Conservation (phyloP, 2,888 invertebrate genomes). For the Cephonodes hylas region DNA sequence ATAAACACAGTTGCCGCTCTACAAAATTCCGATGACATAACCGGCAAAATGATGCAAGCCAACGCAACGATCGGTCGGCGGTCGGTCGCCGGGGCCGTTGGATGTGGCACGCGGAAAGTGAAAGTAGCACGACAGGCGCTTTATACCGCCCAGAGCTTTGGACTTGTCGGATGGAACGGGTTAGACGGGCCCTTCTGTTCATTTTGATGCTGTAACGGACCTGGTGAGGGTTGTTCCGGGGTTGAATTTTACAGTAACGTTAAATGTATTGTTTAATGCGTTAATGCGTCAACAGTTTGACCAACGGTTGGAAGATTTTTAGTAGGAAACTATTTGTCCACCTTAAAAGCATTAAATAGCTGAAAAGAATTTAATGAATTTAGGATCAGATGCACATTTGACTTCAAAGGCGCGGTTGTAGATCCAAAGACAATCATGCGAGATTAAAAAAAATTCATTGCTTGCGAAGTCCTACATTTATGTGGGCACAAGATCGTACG, state of each 20-base stretch:
- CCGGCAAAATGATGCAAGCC: conserved; percentile 58
- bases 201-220: background rate
- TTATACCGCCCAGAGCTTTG: background rate
- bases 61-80: conserved; percentile 41
- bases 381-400: no score
- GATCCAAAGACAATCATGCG: no score
- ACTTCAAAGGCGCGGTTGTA: no score
- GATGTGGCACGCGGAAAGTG: conserved; percentile 66
- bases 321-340: no score
- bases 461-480: no score
- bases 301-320: no score
- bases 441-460: no score
- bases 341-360: no score
- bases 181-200: background rate
- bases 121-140: conserved; percentile 56
- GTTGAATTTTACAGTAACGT: background rate
- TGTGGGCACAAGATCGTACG: no score
- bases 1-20: conserved; percentile 39
- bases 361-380: no score
- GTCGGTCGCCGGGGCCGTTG: conserved; percentile 43
- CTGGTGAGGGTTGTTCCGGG: background rate
- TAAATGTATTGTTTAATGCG: background rate
- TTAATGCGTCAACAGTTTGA: no score
- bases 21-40: conserved; percentile 69
- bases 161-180: background rate